These are phyloP conservation scores for Acronicta psi DNA, from an alignment of 2,888 invertebrate species.

Conservation along the genomic window DNA sequence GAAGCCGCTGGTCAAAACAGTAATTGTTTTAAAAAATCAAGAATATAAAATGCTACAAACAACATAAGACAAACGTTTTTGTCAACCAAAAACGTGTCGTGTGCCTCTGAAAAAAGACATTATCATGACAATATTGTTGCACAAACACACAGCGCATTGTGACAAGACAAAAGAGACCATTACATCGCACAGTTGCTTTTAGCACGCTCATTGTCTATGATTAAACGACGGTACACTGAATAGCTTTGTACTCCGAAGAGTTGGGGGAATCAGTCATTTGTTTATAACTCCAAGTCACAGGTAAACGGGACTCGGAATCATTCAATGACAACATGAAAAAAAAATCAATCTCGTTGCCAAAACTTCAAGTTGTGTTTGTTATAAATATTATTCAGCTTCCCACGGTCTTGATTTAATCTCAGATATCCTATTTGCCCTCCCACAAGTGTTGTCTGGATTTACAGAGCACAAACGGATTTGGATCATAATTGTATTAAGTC, in stretches of 20 bases:
- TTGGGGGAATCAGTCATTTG: conserved; percentile 37
- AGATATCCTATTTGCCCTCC: not conserved
- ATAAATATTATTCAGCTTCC: conserved; percentile 6
- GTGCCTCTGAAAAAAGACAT: conserved; percentile 23
- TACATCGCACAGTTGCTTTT: conserved; percentile 46
- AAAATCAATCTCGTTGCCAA: not conserved
- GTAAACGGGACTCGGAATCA: not conserved
- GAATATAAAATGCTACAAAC: not conserved
- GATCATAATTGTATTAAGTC: conserved; percentile 41
- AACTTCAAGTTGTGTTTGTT: not conserved
- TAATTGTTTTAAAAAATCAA: not conserved
- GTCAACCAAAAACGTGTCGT: conserved; percentile 9
- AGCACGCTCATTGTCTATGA: conserved; percentile 56
- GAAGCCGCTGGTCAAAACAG: not conserved
- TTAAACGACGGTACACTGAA: conserved; percentile 49
- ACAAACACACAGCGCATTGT: conserved; percentile 51
- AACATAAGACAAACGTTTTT: conserved; percentile 27
- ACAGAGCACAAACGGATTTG: conserved; percentile 39
- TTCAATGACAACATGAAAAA: no score
- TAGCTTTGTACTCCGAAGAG: conserved; percentile 43
- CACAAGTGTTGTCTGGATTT: conserved; percentile 7
- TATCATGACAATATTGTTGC: conserved; percentile 50
- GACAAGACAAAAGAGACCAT: conserved; percentile 45
- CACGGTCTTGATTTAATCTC: conserved; percentile 6
- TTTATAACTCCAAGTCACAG: conserved; percentile 22